Base-by-base conservation (phyloP, 2,113 vertebrate species). In the Myotis brandtii region DNA sequence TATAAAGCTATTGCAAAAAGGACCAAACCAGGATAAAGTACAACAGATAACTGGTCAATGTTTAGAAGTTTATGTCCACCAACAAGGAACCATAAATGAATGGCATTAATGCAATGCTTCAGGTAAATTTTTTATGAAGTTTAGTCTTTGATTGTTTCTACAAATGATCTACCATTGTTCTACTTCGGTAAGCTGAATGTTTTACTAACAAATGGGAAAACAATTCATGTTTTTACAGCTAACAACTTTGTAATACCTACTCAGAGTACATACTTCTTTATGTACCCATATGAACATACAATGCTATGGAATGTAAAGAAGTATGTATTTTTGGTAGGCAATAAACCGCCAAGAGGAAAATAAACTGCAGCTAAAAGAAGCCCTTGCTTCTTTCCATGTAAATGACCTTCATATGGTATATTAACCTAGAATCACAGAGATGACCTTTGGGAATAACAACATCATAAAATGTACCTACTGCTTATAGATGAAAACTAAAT, bases 281-380 rank as follows among this genome's bases (percentile, higher is more conserved):
- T 99, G 99, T 99, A 99, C 99, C 99, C 99, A 99, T 99, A 99
- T 99, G 99, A 99, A 99, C 99, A 99, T 99, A 99, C 98, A 99
- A 98, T 99, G 99, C 99, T 99, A 99, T 99, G 99, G 99, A 99
- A 99, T 99, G 99, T 99, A 99, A 99, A 99, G 99, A 99, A 99
- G 99, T 99, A 99, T 99, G 99, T 99, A 99, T 99, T 99, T 99
- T 99, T 99, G 99, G 99, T 98, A 99, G 99, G 99, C 98, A 97
- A 84, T 72, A 96, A 98, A 98, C 99, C 3, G 96, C 98, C 99
- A 97, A 96, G 89, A 98, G 95, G 95, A 97, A 98, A 97, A 95
- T 97, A 97, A 96, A 96, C 97, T 96, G 89, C 97, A 97, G 94
- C 86, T 97, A 96, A 96, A 98, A 98, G 95, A 94, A 98, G 97